These are phyloP conservation scores for Megaceryle torquata DNA, from an alignment of 2,113 vertebrate species.

Conservation along the genomic window DNA sequence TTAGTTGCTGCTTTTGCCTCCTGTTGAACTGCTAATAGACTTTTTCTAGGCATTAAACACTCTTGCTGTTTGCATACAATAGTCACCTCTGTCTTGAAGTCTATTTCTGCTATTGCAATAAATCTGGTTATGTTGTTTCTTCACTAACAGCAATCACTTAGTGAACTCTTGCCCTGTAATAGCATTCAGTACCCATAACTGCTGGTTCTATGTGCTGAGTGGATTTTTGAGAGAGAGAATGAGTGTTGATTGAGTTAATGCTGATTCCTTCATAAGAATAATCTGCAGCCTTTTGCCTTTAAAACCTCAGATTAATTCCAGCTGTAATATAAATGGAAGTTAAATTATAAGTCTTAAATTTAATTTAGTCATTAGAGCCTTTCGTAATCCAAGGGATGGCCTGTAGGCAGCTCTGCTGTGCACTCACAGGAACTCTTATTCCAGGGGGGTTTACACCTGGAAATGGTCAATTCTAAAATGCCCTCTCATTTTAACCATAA, in stretches of 20 bases:
- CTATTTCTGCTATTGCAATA: not conserved
- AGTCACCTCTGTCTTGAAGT: not conserved
- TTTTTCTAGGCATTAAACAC: not conserved
- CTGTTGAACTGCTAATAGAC: not conserved
- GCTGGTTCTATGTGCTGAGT: not conserved
- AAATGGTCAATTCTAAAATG: not conserved
- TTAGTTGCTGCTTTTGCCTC: not conserved
- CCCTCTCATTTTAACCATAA: not conserved
- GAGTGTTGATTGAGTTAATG: not conserved
- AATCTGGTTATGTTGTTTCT: not conserved
- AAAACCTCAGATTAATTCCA: constrained; percentile 58
- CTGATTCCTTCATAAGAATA: constrained; percentile 36
- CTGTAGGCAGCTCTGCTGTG: not conserved
- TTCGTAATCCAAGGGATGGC: constrained; percentile 25
- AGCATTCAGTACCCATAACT: not conserved
- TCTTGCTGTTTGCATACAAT: not conserved
- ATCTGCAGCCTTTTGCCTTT: constrained; percentile 55
- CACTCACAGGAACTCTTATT: not conserved
- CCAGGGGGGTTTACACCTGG: not conserved
- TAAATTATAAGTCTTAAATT: constrained; percentile 61
- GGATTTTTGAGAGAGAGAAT: not conserved
- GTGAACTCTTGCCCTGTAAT: not conserved
- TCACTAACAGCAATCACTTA: not conserved
- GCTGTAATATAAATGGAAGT: constrained; percentile 44
- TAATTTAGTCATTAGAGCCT: constrained; percentile 57